These are phyloP conservation scores for Protobothrops flavoviridis DNA, from an alignment of 2,113 vertebrate species.

Conservation along the genomic window DNA sequence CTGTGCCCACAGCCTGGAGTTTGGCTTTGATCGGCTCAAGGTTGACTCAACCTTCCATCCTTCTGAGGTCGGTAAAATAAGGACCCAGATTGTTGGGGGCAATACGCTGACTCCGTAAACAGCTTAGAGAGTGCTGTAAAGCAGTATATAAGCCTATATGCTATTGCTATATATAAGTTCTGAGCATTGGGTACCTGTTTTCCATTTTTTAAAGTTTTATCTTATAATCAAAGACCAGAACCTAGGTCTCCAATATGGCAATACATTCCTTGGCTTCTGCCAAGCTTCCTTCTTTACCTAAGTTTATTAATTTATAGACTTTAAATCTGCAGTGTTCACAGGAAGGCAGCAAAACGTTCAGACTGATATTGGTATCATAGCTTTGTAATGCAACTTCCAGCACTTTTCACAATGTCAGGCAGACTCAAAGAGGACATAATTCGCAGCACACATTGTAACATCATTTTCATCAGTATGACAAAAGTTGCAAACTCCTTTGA, in stretches of 20 bases:
- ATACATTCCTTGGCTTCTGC: neutral
- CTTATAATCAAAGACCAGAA: neutral
- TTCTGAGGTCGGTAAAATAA: too few relatives aligned
- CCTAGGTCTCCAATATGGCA: neutral
- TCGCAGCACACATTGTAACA: neutral
- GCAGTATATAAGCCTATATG: too few relatives aligned
- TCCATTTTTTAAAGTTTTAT: neutral
- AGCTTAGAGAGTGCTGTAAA: too few relatives aligned
- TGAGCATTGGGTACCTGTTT: neutral
- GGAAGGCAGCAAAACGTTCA: neutral
- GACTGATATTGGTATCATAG: neutral
- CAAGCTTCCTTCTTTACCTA: neutral
- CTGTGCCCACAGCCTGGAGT: too few relatives aligned
- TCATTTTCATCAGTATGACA: neutral
- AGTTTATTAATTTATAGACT: neutral
- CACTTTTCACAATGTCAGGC: neutral
- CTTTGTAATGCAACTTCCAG: neutral
- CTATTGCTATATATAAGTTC: neutral
- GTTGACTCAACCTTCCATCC: too few relatives aligned
- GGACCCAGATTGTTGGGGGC: too few relatives aligned
- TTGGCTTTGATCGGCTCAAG: too few relatives aligned
- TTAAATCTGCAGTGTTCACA: neutral
- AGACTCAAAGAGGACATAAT: neutral
- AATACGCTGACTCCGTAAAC: too few relatives aligned
- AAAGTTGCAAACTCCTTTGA: neutral